Base-by-base conservation (phyloP, 30 jellyfish, hydroid and myxozoan species). In the Pelagia noctiluca region DNA sequence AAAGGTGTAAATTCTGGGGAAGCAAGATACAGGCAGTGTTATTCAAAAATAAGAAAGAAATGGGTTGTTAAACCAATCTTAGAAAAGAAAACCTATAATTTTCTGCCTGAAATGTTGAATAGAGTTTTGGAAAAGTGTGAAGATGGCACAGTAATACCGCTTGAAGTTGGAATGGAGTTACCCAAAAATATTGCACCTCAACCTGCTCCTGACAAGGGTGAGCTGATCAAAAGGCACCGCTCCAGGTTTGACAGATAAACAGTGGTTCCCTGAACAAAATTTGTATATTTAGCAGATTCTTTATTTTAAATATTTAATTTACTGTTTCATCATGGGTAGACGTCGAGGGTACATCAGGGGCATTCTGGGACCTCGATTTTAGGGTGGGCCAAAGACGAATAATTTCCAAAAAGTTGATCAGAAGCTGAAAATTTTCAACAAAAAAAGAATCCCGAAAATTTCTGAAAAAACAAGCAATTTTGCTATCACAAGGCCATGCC, bases 41-140 rank as follows among this genome's bases (percentile, higher is more conserved):
- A 53, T 53, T 25, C 47, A 32, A 79, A 79, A 35, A 50, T 26
- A 21, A 85, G 26, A 79, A 79, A 65, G 85, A 85, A 36, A 65
- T 79, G n/a, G 36, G 67, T 24, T 35, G 26, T n/a, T n/a, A n/a
- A n/a, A n/a, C n/a, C n/a, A n/a, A n/a, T n/a, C n/a, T n/a, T n/a
- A n/a, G n/a, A n/a, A 64, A 12, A 64, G 30, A 64, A 4, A 3
- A 64, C 50, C 25, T 25, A 53, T 53, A 30, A 53, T 53, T 53
- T 53, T 33, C 7, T 16, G 22, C 69, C 8, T 53, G 18, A 53
- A 53, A 16, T 53, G 69, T 13, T 3, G 18, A 33, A 47, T 10
- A 53, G 69, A 53, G 69, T 53, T 53, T 33, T 7, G 22, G 69
- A 53, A 53, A 64, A 23, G 50, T 64, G 78, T 64, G 63, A 25